Percentiles rank a stretch among this genome's conserved stretches.
Conservation (phyloP, 2,888 invertebrate genomes). For the Synanthedon vespiformis region DNA sequence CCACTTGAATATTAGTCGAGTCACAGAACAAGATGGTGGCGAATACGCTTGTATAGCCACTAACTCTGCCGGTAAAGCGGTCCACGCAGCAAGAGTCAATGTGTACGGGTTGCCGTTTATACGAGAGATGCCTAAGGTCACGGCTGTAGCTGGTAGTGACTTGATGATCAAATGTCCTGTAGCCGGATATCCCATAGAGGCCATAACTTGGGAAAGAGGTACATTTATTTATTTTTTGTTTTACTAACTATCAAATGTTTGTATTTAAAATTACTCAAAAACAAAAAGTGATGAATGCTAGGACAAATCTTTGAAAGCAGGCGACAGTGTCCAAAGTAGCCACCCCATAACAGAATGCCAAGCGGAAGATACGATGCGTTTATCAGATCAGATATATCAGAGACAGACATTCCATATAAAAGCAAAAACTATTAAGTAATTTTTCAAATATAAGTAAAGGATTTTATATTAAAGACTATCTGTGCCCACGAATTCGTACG, state of each 20-base stretch:
- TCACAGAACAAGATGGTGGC: slow-evolving; percentile 90
- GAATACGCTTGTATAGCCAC: slow-evolving; percentile 88
- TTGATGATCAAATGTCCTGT: slow-evolving; percentile 90
- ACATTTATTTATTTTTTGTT: slow-evolving; percentile 22
- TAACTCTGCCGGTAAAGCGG: slow-evolving; percentile 83
- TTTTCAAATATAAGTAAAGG: too few relatives aligned
- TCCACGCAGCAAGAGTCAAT: slow-evolving; percentile 87
- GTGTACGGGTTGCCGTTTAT: slow-evolving; percentile 90
- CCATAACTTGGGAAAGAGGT: slow-evolving; percentile 93
- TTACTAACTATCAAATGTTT: not conserved
- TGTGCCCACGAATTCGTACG: too few relatives aligned
- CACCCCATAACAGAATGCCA: too few relatives aligned
- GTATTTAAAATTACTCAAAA: too few relatives aligned
- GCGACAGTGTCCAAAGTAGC: too few relatives aligned
- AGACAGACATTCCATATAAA: too few relatives aligned
- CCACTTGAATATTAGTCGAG: slow-evolving; percentile 89
- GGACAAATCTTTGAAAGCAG: too few relatives aligned
- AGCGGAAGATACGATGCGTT: too few relatives aligned
- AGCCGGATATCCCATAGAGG: slow-evolving; percentile 89
- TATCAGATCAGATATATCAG: too few relatives aligned
- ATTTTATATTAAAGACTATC: too few relatives aligned
- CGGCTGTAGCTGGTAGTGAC: slow-evolving; percentile 86
- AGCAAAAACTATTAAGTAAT: too few relatives aligned
- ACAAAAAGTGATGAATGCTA: too few relatives aligned
- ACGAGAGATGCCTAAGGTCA: slow-evolving; percentile 88